Base-by-base conservation (phyloP, 2,113 vertebrate genomes). In the Pelodiscus sinensis region DNA sequence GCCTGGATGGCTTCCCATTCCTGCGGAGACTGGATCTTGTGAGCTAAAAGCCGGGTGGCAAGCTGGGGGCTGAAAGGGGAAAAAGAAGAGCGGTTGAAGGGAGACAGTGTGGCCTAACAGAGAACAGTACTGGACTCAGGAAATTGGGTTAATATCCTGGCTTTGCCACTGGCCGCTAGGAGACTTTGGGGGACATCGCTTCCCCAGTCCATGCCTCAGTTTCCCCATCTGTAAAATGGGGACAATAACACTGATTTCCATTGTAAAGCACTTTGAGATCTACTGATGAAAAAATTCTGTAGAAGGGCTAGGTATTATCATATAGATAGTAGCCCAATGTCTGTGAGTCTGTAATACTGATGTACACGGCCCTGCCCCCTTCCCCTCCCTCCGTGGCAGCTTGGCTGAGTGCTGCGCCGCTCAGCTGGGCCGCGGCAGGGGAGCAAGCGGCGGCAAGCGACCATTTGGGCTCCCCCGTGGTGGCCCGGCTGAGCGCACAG, bases 11-110 rank as follows among this genome's bases (percentile, higher is more conserved):
- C 99, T 97, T 99, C 99, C 99, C 99, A 99, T 95, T 99, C 99
- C 97, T 99, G 99, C 0, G 99, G 99, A 75, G 99, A 99, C 95
- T 99, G 99, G 97, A 99, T 99, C 98, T 99, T 99, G 96, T 99
- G 99, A 55, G 99, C 99, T 96, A 99, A 97, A 82, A 99, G 98
- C 90, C 99, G 98, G 78, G 99, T 99, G 85, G 99, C 99, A 95
- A 99, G 98, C 6, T 99, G 99, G 89, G 99, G 99, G 83, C 99
- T 99, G 75, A 29, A 90, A 44, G 35, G 38, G 60, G 87, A 92
- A 65, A 92, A 90, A 56, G 55, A 44, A 83, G 15, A 24, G 51
- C 0, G 0, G 87, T 96, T 92, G 90, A 0, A 18, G 10, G 78
- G 68, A 79, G 73, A 82, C 71, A 71, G n/a, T 21, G n/a, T 71